These are phyloP conservation scores for Lonchura striata DNA, from an alignment of 2,113 vertebrate species.

Conservation along the genomic window DNA sequence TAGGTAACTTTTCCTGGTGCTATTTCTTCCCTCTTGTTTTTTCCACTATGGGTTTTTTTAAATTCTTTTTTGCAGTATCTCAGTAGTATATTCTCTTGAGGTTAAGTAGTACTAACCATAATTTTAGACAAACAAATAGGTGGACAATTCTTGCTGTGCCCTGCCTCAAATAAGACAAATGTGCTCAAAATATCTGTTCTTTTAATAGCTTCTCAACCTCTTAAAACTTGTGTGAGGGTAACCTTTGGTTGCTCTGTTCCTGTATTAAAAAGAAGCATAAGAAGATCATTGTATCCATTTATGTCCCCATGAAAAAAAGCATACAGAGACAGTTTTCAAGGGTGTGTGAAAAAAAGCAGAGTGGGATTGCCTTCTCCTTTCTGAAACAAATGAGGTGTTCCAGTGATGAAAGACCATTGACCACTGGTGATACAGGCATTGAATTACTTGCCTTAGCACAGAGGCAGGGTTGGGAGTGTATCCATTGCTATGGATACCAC, in stretches of 20 bases:
- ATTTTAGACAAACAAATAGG: neutral
- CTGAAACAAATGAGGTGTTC: neutral
- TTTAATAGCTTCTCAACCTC: neutral
- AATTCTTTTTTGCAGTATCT: neutral
- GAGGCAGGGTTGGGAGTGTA: neutral
- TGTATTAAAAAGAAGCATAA: neutral
- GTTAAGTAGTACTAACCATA: neutral
- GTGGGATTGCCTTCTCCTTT: neutral
- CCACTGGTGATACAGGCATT: fast-evolving
- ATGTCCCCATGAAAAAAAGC: neutral
- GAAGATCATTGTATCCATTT: neutral
- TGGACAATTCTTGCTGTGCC: neutral
- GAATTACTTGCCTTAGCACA: neutral
- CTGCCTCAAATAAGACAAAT: neutral
- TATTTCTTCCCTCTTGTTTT: neutral
- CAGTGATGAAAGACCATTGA: fast-evolving
- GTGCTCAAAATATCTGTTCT: neutral
- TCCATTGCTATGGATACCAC: neutral
- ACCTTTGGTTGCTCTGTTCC: neutral
- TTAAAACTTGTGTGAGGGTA: neutral
- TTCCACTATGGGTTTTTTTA: neutral
- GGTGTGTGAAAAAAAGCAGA: neutral
- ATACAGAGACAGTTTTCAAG: neutral
- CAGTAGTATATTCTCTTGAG: neutral
- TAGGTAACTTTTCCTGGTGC: slow-evolving; percentile 74